These are phyloP conservation scores for Cherax destructor DNA, from an alignment of 1,140 invertebrate species.

Conservation along the genomic window DNA sequence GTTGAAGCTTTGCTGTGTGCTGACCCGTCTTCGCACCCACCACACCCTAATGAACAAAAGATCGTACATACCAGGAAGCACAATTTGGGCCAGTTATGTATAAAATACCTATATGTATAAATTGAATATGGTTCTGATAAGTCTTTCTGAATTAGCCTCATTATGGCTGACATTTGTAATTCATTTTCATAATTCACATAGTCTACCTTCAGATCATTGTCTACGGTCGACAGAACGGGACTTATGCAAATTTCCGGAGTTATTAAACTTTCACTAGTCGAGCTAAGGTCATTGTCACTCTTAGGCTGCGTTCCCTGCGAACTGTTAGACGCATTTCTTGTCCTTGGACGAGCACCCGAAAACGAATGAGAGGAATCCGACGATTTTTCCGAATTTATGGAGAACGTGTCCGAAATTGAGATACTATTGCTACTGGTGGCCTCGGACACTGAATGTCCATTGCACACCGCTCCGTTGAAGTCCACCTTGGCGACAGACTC, in stretches of 20 bases:
- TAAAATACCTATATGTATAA: slow-evolving; percentile 99
- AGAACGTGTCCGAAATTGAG: slow-evolving; percentile 70
- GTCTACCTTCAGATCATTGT: slow-evolving; percentile 72
- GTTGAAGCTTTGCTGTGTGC: background rate
- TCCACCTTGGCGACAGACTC: slow-evolving; percentile 55
- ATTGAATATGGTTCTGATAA: slow-evolving; percentile 99
- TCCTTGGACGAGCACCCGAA: slow-evolving; percentile 69
- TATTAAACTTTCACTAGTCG: slow-evolving; percentile 68
- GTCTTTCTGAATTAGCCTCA: slow-evolving; percentile 98
- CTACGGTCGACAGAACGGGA: slow-evolving; percentile 53
- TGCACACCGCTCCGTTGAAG: slow-evolving; percentile 65
- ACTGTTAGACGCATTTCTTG: slow-evolving; percentile 70
- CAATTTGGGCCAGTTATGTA: slow-evolving; percentile 99
- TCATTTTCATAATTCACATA: slow-evolving; percentile 91
- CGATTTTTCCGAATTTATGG: slow-evolving; percentile 69
- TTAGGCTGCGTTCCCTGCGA: slow-evolving; percentile 71
- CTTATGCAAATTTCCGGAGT: slow-evolving; percentile 67
- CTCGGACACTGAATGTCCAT: slow-evolving; percentile 68
- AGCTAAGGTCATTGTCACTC: slow-evolving; percentile 63
- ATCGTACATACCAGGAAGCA: slow-evolving; percentile 91
- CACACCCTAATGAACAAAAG: background rate
- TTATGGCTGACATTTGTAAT: slow-evolving; percentile 95
- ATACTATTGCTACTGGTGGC: slow-evolving; percentile 70
- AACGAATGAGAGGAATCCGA: slow-evolving; percentile 68
- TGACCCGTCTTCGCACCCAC: background rate